Conservation (phyloP, 2,888 invertebrate species). For the Diarsia dahlii region DNA sequence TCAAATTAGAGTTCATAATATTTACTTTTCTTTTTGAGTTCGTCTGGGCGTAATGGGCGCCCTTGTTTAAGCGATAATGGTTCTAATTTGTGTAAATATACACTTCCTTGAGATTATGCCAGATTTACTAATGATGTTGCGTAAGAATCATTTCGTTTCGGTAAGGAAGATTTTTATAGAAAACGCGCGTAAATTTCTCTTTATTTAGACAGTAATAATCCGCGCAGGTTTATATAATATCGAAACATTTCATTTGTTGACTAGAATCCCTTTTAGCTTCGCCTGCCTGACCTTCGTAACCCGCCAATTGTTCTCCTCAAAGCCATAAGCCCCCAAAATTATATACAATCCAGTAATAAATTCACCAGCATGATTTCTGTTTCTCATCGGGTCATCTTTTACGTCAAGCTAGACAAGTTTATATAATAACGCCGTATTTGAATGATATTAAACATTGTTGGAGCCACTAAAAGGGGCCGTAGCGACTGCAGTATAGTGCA, state of each 20-base stretch:
- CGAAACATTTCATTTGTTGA: constrained; percentile 6
- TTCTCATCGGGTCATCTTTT: constrained; percentile 57
- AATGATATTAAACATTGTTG: constrained; percentile 64
- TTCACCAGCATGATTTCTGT: constrained; percentile 52
- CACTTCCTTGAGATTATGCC: constrained; percentile 27
- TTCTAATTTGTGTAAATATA: constrained; percentile 39
- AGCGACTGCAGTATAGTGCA: constrained; percentile 69
- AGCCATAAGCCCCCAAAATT: constrained; percentile 34
- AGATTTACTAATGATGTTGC: constrained; percentile 10
- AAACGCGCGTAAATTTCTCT: constrained; percentile 2
- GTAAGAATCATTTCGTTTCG: background rate
- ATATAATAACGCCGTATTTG: constrained; percentile 53
- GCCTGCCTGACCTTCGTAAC: constrained; percentile 44
- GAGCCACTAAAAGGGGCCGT: constrained; percentile 59
- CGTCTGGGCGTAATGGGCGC: constrained; percentile 9
- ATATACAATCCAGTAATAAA: constrained; percentile 49
- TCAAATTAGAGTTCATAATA: constrained; percentile 48
- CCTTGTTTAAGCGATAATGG: constrained; percentile 26
- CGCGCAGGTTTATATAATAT: background rate
- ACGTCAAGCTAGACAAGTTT: constrained; percentile 60
- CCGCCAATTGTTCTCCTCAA: constrained; percentile 50
- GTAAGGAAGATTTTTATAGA: background rate
- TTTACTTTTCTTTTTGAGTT: constrained; percentile 36
- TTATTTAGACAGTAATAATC: constrained; percentile 1
- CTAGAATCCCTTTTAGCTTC: constrained; percentile 25